These are phyloP conservation scores for Lamellibrachia luymesi DNA, from an alignment of 1,140 invertebrate species.

Conservation along the genomic window DNA sequence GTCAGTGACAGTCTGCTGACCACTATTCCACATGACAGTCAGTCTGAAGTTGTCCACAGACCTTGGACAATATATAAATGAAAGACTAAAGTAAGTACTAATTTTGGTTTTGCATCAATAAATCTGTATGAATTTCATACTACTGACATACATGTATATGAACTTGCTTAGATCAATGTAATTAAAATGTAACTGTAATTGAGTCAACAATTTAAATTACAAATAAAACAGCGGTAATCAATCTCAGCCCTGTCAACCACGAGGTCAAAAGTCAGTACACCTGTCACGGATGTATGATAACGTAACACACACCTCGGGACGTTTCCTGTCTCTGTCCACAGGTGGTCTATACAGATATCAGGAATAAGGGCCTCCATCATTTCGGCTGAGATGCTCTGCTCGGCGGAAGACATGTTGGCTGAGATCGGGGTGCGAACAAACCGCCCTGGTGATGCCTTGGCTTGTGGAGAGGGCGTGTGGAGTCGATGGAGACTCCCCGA, in stretches of 20 bases:
- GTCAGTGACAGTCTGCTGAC: no score
- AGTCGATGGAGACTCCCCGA: constrained; percentile 37
- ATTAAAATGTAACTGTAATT: no score
- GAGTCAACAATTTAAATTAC: no score
- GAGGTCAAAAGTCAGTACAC: not conserved
- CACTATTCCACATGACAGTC: no score
- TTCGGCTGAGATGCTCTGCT: constrained; percentile 27
- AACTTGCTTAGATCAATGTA: no score
- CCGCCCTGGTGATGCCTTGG: not conserved
- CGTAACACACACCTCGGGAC: not conserved
- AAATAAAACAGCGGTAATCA: not conserved
- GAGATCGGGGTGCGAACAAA: not conserved
- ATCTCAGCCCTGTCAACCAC: not conserved
- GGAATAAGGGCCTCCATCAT: constrained; percentile 73
- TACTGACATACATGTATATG: no score
- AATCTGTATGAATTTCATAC: no score
- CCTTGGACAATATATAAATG: no score
- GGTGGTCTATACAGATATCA: constrained; percentile 80
- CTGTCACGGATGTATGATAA: not conserved
- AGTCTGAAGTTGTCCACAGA: no score
- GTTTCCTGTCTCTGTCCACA: constrained; percentile 73
- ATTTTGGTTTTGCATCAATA: no score
- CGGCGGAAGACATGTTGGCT: not conserved
- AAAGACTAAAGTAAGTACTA: no score
- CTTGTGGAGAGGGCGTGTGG: constrained; percentile 38